Evolutionary conservation across 37 sponge, comb jelly and placozoan genomes (phyloP).

Genomic region (Beroe forskalii): DNA sequence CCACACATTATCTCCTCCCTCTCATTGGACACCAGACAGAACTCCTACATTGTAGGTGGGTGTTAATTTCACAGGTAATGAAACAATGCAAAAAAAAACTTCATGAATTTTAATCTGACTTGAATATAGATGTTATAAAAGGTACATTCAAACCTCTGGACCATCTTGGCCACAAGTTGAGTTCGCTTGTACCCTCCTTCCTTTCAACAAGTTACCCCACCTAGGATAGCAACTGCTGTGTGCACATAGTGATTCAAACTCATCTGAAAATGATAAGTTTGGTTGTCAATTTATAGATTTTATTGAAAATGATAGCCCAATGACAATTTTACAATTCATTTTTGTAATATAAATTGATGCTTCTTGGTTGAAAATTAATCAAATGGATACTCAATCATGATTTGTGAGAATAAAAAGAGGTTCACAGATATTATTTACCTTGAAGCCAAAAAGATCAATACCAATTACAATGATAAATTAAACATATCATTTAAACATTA

Average conservation of each 20-base stretch:
- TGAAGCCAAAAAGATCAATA: too few relatives aligned
- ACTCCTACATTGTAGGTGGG: constrained; percentile 16
- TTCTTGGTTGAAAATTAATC: too few relatives aligned
- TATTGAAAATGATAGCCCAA: too few relatives aligned
- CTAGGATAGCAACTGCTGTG: constrained; percentile 38
- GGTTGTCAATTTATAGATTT: neutral
- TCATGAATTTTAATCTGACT: neutral
- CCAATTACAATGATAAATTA: too few relatives aligned
- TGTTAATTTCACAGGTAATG: neutral
- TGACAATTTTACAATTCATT: too few relatives aligned
- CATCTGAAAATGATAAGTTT: neutral
- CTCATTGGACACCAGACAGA: constrained; percentile 4
- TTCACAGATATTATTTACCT: too few relatives aligned
- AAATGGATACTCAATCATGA: too few relatives aligned
- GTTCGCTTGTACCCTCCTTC: neutral
- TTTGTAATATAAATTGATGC: too few relatives aligned
- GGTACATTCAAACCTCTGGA: constrained; percentile 20
- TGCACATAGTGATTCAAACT: constrained; percentile 1
- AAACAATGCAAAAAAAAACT: neutral
- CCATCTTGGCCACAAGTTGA: constrained; percentile 18
- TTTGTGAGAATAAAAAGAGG: too few relatives aligned
- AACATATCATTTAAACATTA: too few relatives aligned
- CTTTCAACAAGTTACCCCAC: constrained; percentile 44
- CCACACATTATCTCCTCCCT: neutral
- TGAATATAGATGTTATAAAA: neutral